phyloP scores from a whole-genome alignment of 2,888 invertebrate genomes.

The Aspidiotus destructor region DNA sequence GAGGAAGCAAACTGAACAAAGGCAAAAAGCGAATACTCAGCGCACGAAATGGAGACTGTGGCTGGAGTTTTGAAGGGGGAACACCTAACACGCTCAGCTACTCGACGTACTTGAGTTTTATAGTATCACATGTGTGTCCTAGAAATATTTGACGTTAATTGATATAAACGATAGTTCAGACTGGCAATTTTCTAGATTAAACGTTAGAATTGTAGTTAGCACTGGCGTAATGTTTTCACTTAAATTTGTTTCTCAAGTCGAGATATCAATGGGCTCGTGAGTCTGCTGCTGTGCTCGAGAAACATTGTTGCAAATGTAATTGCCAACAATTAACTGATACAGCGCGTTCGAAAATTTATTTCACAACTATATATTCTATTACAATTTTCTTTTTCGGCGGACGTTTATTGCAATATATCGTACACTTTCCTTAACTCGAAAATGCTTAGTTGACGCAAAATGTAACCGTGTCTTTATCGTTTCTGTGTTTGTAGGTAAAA shows the following conservation, averaged over 20 bases:
- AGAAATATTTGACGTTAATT: slow-evolving; percentile 49
- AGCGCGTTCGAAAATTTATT: not conserved
- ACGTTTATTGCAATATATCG: not conserved
- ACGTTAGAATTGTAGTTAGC: slow-evolving; percentile 44
- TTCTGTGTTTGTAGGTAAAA: slow-evolving; percentile 18
- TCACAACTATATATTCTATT: no score
- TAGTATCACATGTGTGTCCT: slow-evolving; percentile 38
- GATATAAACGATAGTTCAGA: slow-evolving; percentile 51
- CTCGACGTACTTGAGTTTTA: slow-evolving; percentile 20
- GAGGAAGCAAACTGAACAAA: slow-evolving; percentile 3
- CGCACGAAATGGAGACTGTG: slow-evolving; percentile 12
- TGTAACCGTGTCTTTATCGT: no score
- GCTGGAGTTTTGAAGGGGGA: slow-evolving; percentile 7
- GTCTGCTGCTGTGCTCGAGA: not conserved
- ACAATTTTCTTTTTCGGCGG: no score
- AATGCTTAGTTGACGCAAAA: no score
- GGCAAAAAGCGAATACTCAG: slow-evolving; percentile 12
- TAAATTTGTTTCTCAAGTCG: slow-evolving; percentile 22
- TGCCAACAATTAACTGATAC: slow-evolving; percentile 30
- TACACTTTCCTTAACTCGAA: not conserved
- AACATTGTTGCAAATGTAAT: slow-evolving; percentile 17
- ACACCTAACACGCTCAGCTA: not conserved
- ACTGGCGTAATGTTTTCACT: slow-evolving; percentile 28
- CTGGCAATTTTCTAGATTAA: slow-evolving; percentile 56
- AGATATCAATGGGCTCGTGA: slow-evolving; percentile 11